A percentile compares a stretch with the other conserved stretches of the same genome.
Evolutionary conservation across 2,113 vertebrate genomes (phyloP).

Genomic region (Micronycteris hirsuta): DNA sequence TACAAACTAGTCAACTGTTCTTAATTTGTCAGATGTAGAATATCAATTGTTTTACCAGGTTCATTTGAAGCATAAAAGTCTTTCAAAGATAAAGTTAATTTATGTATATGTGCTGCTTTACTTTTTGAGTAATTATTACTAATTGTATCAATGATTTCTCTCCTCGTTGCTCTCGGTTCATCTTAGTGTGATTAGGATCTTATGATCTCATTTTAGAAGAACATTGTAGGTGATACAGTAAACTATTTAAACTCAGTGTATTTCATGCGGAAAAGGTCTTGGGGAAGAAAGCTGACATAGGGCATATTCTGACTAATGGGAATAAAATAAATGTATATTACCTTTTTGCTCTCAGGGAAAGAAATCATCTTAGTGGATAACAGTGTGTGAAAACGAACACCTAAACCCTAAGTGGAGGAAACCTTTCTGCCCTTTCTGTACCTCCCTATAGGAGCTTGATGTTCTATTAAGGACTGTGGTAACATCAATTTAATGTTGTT

Average conservation of each 20-base stretch:
- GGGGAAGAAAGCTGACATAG: rapidly evolving
- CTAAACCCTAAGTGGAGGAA: slow-evolving; percentile 71
- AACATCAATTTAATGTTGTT: slow-evolving; percentile 68
- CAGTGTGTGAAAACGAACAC: slow-evolving; percentile 82
- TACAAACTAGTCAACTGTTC: background rate
- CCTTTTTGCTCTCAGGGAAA: background rate
- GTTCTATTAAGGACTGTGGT: slow-evolving; percentile 72
- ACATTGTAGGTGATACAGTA: rapidly evolving
- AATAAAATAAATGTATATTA: background rate
- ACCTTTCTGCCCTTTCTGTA: background rate
- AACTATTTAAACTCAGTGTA: background rate
- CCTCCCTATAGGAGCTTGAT: slow-evolving; percentile 58
- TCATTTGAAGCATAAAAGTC: background rate
- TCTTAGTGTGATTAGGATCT: background rate
- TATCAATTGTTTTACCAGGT: background rate
- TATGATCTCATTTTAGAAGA: background rate
- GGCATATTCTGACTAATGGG: rapidly evolving
- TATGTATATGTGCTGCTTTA: background rate
- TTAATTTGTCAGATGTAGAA: background rate
- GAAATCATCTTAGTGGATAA: background rate
- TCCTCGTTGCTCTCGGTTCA: background rate
- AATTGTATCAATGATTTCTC: background rate
- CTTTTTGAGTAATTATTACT: background rate
- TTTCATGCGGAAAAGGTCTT: background rate
- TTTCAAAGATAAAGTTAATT: background rate